Evolutionary conservation across 2,113 vertebrate genomes (phyloP).

Genomic region (Gopherus flavomarginatus): DNA sequence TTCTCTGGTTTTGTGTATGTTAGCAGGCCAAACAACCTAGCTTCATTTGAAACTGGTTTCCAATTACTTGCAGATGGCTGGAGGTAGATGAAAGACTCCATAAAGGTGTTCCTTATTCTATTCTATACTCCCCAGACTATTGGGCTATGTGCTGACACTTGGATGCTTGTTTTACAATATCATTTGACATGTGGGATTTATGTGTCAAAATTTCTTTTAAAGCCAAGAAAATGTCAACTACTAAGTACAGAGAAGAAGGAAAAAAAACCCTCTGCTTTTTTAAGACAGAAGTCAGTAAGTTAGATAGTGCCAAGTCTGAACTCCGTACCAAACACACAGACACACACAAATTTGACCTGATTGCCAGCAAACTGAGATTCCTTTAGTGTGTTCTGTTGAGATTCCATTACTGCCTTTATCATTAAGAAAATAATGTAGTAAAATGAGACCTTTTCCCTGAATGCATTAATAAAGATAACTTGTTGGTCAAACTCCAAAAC

Average conservation of each 20-base stretch:
- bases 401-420: slow-evolving; percentile 81
- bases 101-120: slow-evolving; percentile 80
- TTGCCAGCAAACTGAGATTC: slow-evolving; percentile 72
- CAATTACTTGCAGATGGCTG: slow-evolving; percentile 86
- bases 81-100: slow-evolving; percentile 81
- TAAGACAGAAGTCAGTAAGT: slow-evolving; percentile 67
- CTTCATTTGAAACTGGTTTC: slow-evolving; percentile 78
- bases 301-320: slow-evolving; percentile 73
- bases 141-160: slow-evolving; percentile 82
- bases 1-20: slow-evolving; percentile 61
- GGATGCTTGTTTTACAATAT: slow-evolving; percentile 90
- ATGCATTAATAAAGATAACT: slow-evolving; percentile 83
- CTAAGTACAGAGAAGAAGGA: slow-evolving; percentile 76
- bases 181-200: slow-evolving; percentile 87
- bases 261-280: slow-evolving; percentile 62
- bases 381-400: slow-evolving; percentile 74
- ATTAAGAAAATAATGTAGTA: slow-evolving; percentile 82
- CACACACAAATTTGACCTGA: slow-evolving; percentile 68
- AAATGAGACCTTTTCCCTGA: slow-evolving; percentile 79
- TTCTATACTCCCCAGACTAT: slow-evolving; percentile 77
- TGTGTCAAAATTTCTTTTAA: slow-evolving; percentile 80
- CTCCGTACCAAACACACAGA: slow-evolving; percentile 57
- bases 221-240: slow-evolving; percentile 86
- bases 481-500: slow-evolving; percentile 82
- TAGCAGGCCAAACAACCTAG: slow-evolving; percentile 73